Evolutionary conservation across 2,888 invertebrate genomes (phyloP).

Genomic region (Andrena haemorrhoa): DNA sequence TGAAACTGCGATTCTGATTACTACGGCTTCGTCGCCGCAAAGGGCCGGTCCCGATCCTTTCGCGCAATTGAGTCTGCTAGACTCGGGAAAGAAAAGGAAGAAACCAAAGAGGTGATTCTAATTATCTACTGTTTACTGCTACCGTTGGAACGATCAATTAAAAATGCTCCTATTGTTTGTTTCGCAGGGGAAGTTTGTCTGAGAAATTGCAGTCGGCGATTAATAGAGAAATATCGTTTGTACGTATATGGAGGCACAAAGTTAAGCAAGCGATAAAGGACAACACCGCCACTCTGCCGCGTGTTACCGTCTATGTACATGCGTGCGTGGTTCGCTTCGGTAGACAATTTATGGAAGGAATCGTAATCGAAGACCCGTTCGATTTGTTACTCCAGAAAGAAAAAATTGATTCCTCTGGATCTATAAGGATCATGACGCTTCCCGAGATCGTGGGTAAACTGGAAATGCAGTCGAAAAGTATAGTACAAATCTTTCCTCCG

Average conservation of each 20-base stretch:
- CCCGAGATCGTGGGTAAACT: constrained; percentile 75
- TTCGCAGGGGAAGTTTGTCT: constrained; percentile 75
- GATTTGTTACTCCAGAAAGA: constrained; percentile 62
- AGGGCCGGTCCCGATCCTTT: constrained; percentile 11
- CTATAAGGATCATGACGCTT: constrained; percentile 70
- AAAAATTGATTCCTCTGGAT: neutral
- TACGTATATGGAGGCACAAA: constrained; percentile 80
- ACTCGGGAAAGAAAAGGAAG: constrained; percentile 65
- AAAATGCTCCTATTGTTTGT: constrained; percentile 14
- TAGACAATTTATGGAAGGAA: constrained; percentile 73
- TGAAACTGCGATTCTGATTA: constrained; percentile 45
- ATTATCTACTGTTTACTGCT: neutral
- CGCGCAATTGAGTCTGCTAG: constrained; percentile 41
- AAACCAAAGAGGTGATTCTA: constrained; percentile 70
- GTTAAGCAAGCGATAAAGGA: constrained; percentile 65
- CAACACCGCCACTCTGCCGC: constrained; percentile 49
- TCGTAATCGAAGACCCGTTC: constrained; percentile 70
- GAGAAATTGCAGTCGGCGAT: constrained; percentile 73
- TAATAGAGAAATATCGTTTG: constrained; percentile 69
- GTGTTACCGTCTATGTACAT: constrained; percentile 68
- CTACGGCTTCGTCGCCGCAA: constrained; percentile 56
- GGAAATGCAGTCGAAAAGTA: constrained; percentile 61
- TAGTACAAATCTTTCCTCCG: constrained; percentile 76
- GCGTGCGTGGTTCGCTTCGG: constrained; percentile 60
- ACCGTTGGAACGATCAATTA: neutral